Conservation (phyloP, 2,113 vertebrate species). For the Oncorhynchus keta region DNA sequence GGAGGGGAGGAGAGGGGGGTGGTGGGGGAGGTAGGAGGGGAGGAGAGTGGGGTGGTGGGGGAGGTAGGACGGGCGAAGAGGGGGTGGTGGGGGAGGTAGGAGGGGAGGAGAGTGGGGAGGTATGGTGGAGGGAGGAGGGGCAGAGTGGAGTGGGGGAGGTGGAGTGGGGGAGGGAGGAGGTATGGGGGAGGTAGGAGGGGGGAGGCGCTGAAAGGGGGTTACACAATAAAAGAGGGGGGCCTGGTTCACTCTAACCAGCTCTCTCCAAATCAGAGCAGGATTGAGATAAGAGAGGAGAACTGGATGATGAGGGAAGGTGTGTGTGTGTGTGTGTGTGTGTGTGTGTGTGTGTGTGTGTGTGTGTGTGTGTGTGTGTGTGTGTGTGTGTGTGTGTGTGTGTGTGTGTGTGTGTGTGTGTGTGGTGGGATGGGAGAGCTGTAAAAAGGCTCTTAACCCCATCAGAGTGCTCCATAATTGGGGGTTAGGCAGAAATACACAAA, state of each 20-base stretch:
- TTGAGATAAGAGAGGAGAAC: conserved; percentile 47
- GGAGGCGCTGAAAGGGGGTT: conserved; percentile 1
- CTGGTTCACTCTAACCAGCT: conserved; percentile 4
- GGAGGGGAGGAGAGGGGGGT: conserved; percentile 15
- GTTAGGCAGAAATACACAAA: conserved; percentile 1
- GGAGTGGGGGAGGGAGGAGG: conserved; percentile 18
- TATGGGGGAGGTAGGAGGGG: neutral
- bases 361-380: neutral
- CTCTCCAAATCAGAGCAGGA: conserved; percentile 36
- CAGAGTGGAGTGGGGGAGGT: conserved; percentile 12
- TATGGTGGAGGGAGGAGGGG: conserved; percentile 7
- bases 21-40: conserved; percentile 7
- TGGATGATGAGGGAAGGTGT: conserved; percentile 11
- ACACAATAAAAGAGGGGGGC: conserved; percentile 5
- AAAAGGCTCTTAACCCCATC: too few relatives aligned
- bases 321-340: conserved; percentile 14
- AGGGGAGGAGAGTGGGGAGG: conserved; percentile 14
- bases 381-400: neutral
- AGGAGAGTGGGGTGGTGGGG: neutral
- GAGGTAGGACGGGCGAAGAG: neutral
- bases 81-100: neutral
- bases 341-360: conserved; percentile 4
- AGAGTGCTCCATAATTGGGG: neutral
- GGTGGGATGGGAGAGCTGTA: neutral
- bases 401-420: conserved; percentile 13